A percentile compares a stretch with the other conserved stretches of the same genome.
phyloP scores from a whole-genome alignment of 2,113 vertebrate species.

The Dicentrarchus labrax region DNA sequence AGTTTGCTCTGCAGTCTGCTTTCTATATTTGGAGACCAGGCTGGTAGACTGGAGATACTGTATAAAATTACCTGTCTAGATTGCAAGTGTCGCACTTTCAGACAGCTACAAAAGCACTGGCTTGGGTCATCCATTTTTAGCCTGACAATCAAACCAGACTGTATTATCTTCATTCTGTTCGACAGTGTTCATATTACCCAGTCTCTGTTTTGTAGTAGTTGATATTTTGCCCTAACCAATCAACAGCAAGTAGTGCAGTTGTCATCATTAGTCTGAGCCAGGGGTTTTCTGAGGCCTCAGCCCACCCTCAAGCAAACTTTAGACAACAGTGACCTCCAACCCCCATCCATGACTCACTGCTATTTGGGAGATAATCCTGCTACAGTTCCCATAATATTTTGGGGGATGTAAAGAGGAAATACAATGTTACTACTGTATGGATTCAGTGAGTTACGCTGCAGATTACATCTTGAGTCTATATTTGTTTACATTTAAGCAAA shows the following conservation, averaged over 20 bases:
- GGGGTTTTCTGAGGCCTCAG: neutral
- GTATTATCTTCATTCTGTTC: neutral
- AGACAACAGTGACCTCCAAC: too few relatives aligned
- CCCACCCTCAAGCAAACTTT: too few relatives aligned
- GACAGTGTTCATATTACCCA: neutral
- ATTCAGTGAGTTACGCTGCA: neutral
- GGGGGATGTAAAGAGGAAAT: neutral
- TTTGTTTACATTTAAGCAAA: neutral
- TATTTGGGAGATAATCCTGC: neutral
- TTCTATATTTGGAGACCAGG: neutral
- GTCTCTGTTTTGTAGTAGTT: neutral
- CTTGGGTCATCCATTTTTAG: neutral
- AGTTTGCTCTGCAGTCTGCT: neutral
- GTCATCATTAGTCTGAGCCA: neutral
- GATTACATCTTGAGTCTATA: too few relatives aligned
- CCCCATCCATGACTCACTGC: too few relatives aligned
- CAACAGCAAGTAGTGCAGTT: neutral
- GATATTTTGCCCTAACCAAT: neutral
- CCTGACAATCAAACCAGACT: neutral
- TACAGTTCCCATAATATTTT: neutral
- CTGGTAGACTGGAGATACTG: neutral
- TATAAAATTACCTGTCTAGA: neutral
- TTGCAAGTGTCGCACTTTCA: neutral
- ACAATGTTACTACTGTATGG: neutral
- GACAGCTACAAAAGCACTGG: neutral